Evolutionary conservation across 2,888 invertebrate genomes (phyloP).

Genomic region (Dryadula phaetusa): DNA sequence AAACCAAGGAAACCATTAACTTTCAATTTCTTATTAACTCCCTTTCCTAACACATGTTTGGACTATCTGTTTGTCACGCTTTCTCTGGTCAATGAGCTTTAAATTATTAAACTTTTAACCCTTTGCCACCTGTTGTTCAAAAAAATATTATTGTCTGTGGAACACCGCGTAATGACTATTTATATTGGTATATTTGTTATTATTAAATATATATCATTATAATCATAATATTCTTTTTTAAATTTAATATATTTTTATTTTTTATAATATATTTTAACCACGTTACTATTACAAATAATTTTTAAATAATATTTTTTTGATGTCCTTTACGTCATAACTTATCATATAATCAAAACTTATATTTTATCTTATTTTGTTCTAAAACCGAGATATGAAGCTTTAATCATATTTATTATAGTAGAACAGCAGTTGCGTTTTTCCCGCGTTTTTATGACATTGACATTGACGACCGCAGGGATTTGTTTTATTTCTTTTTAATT

Average conservation of each 20-base stretch:
- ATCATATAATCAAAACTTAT: no score
- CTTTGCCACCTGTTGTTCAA: slow-evolving; percentile 73
- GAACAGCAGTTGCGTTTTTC: slow-evolving; percentile 77
- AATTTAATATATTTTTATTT: background rate
- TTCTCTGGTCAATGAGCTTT: slow-evolving; percentile 71
- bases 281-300: no score
- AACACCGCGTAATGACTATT: background rate
- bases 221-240: no score
- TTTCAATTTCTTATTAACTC: slow-evolving; percentile 83
- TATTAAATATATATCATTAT: background rate
- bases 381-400: background rate
- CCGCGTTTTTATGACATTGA: slow-evolving; percentile 62
- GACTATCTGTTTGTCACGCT: slow-evolving; percentile 78
- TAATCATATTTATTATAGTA: slow-evolving; percentile 41
- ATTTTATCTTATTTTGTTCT: background rate
- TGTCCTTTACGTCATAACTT: no score
- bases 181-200: slow-evolving; percentile 4
- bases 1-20: slow-evolving; percentile 56
- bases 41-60: slow-evolving; percentile 79
- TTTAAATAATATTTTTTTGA: no score
- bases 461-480: slow-evolving; percentile 70
- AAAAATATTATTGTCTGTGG: slow-evolving; percentile 39
- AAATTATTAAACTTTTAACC: slow-evolving; percentile 63
- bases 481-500: slow-evolving; percentile 85
- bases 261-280: no score